Evolutionary conservation across 2,797 vertebrate genomes (phyloP), one percentile per base, ranked within the genome.

Genomic region (Gymnothorax javanicus): DNA sequence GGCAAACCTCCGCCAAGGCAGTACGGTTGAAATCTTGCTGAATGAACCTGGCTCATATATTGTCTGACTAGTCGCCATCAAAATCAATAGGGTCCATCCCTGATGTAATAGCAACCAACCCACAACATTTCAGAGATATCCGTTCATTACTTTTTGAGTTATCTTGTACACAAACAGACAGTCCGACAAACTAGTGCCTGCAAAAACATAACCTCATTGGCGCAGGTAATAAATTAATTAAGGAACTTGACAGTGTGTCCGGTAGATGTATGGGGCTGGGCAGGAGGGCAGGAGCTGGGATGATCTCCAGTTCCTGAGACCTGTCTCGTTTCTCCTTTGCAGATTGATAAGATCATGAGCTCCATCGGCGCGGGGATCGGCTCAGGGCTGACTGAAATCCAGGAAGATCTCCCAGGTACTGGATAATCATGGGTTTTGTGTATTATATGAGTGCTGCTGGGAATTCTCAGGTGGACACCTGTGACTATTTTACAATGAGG

Each of bases 311-410:
- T 50, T 20, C 73, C 27, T n/a, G 12, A 50, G 2, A 77, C 27
- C 27, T 58, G 13, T 90, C 87, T 87, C 67, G 85, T 87, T 94
- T 85, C 93, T 8, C 89, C 91, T 92, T 91, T 92, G 58, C 91
- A 99, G 98, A 99, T 99, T 89, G 98, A 99, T 96, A 99, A 99
- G 95, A 99, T 99, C 90, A 99, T 99, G 98, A 99, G 95, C 94
- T 99, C 97, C 69, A 98, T 99, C 89, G 98, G 98, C 88, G 98
- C 96, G 75, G 98, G 98, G 90, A 99, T 99, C 90, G 95, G 96
- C 88, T 97, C 96, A 62, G 97, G 96, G 88, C 91, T 98, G 92
- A 94, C 97, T 69, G 96, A 95, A 90, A 96, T 97, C 88, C 96
- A 95, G 60, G 94, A 96, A 86, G 92, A 95, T 2, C 15, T 56